These are phyloP conservation scores for Oriolus oriolus DNA, from an alignment of 2,113 vertebrate genomes.

Conservation along the genomic window DNA sequence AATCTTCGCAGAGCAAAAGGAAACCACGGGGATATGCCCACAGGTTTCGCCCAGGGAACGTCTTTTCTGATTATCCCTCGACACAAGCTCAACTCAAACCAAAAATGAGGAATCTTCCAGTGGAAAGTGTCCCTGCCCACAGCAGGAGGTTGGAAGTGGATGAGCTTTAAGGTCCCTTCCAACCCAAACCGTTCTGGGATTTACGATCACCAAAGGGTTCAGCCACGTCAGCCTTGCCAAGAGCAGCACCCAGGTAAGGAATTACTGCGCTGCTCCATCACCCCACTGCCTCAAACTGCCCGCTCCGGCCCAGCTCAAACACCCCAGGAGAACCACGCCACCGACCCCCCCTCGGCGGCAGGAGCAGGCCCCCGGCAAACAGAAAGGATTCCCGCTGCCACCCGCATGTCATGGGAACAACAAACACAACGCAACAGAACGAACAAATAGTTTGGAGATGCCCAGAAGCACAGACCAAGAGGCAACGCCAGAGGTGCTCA, in stretches of 20 bases:
- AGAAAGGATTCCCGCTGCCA: conserved; percentile 30
- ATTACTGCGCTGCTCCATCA: not conserved
- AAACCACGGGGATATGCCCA: not conserved
- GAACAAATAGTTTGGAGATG: conserved; percentile 58
- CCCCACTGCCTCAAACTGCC: not conserved
- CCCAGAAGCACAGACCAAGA: conserved; percentile 68
- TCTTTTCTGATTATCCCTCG: not conserved
- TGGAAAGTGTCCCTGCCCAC: not conserved
- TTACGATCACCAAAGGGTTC: not conserved
- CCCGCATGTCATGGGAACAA: conserved; percentile 47
- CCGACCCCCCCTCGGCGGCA: not conserved
- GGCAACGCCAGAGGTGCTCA: conserved; percentile 55
- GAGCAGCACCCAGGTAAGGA: conserved; percentile 33
- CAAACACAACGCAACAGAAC: conserved; percentile 50
- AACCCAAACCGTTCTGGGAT: not conserved
- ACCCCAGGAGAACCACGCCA: not conserved
- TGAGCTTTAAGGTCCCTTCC: not conserved
- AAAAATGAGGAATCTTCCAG: not conserved
- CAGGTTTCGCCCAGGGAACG: not conserved
- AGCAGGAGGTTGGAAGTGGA: not conserved
- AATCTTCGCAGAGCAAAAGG: not conserved
- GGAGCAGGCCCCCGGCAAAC: conserved; percentile 60
- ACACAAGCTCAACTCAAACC: not conserved
- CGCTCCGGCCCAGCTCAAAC: not conserved
- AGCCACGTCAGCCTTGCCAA: not conserved